Conservation (phyloP, 2,113 vertebrate genomes). For the Theropithecus gelada region DNA sequence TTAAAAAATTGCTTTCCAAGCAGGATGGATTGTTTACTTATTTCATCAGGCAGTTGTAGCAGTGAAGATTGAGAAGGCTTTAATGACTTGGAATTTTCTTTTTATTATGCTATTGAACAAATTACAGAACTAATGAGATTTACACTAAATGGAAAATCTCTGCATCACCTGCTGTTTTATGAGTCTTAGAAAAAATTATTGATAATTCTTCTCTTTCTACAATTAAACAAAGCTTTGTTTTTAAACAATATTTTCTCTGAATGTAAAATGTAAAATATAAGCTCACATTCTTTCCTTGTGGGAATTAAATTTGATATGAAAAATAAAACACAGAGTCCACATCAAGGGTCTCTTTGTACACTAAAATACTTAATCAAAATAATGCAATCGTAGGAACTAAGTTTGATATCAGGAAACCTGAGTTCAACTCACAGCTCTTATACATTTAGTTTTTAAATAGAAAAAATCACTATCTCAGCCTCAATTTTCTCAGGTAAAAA, state of each 20-base stretch:
- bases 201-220: constrained; percentile 32
- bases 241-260: constrained; percentile 71
- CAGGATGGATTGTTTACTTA: constrained; percentile 58
- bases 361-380: not conserved
- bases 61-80: constrained; percentile 66
- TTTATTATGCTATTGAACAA: constrained; percentile 76
- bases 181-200: constrained; percentile 33
- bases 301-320: not conserved
- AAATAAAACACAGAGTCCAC: not conserved
- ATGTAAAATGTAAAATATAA: constrained; percentile 1
- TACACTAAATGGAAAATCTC: constrained; percentile 44
- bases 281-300: not conserved
- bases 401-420: not conserved
- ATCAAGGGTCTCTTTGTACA: not conserved
- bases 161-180: constrained; percentile 56
- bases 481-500: not conserved
- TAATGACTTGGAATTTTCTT: constrained; percentile 70
- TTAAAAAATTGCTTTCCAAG: constrained; percentile 53
- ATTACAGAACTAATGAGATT: constrained; percentile 75
- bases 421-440: not conserved
- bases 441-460: not conserved
- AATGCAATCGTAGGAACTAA: not conserved
- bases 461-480: not conserved
- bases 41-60: constrained; percentile 65
- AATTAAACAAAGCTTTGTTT: constrained; percentile 51